Percentiles rank a stretch among this genome's conserved stretches.
These are phyloP conservation scores for Chloropsis hardwickii DNA, from an alignment of 2,113 vertebrate genomes.

Conservation along the genomic window DNA sequence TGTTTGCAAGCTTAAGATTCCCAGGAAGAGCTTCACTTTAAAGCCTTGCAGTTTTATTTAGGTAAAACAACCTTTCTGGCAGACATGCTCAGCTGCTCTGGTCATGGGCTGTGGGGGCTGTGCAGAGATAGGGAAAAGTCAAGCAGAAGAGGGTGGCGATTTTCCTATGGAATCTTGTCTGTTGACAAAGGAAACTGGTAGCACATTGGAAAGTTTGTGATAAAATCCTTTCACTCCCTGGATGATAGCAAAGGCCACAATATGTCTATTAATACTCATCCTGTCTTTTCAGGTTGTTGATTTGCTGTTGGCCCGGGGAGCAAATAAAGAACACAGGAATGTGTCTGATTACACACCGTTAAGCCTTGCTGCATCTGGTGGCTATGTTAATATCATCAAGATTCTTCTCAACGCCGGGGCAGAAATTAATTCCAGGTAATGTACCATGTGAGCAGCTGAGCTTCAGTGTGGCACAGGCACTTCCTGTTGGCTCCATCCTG, in stretches of 20 bases:
- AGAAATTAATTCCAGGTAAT: conserved; percentile 98
- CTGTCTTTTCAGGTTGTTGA: conserved; percentile 87
- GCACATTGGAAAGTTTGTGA: neutral
- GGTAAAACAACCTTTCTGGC: neutral
- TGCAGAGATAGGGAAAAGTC: neutral
- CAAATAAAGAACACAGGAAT: conserved; percentile 98
- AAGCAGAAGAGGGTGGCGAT: neutral
- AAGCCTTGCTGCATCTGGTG: conserved; percentile 96
- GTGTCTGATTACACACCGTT: conserved; percentile 98
- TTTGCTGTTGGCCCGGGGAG: conserved; percentile 92
- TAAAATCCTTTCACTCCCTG: neutral
- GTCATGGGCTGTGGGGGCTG: neutral
- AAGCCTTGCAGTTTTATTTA: neutral
- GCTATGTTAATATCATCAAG: conserved; percentile 99
- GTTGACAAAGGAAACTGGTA: neutral
- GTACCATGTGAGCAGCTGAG: neutral
- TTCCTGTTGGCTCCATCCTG: neutral
- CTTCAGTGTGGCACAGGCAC: neutral
- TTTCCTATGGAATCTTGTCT: neutral
- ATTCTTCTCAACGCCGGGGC: conserved; percentile 97
- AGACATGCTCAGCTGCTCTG: neutral
- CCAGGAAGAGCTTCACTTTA: neutral
- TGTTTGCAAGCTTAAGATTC: neutral
- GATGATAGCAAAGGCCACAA: neutral
- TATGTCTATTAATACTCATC: neutral